Evolutionary conservation across 2,113 vertebrate genomes (phyloP), one percentile per base, ranked within the genome.

Genomic region (Porphyrio hochstetteri): DNA sequence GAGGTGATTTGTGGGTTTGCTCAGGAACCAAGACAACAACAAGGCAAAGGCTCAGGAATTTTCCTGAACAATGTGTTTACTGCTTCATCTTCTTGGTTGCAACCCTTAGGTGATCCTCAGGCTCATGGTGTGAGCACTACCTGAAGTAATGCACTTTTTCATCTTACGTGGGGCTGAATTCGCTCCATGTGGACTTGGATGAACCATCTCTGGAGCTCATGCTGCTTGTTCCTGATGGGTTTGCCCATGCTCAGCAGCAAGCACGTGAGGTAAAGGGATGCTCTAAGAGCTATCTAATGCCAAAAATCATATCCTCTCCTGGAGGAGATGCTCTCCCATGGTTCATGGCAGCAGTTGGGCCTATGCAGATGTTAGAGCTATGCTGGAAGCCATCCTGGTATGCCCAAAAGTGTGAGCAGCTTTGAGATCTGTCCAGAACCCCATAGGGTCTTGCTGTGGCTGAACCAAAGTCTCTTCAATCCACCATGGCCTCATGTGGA

Each of bases 1-100:
- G 61, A 59, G 57, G 4, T 60, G 40, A 86, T 88, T 93, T 40
- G 57, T 74, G 68, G 23, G 50, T 93, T 90, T 93, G 63, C 59
- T 88, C 46, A 55, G 55, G 19, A 93, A 59, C 40, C 5, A 18
- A 86, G 40, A 83, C 36, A 56, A 57, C 53, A 75, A 53, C 20
- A 88, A 83, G 36, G 28, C 60, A 88, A 70, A 92, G 33, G 24
- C 64, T 84, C 27, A n/a, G 63, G 53, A 90, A 64, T 88, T 79
- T 75, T 90, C 70, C 78, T 10, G 13, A 86, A 61, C 48, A 85
- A 38, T 18, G 1, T 59, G 35, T 72, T 64, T 85, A 79, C 35
- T 42, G 18, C 14, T 90, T 61, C 33, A 52, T 67, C 74, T 68
- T 71, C 74, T 56, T 53, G 29, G 75, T 50, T 60, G 52, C 35